Conservation (phyloP, 1,140 invertebrate genomes). For the Goniozus legneri region DNA sequence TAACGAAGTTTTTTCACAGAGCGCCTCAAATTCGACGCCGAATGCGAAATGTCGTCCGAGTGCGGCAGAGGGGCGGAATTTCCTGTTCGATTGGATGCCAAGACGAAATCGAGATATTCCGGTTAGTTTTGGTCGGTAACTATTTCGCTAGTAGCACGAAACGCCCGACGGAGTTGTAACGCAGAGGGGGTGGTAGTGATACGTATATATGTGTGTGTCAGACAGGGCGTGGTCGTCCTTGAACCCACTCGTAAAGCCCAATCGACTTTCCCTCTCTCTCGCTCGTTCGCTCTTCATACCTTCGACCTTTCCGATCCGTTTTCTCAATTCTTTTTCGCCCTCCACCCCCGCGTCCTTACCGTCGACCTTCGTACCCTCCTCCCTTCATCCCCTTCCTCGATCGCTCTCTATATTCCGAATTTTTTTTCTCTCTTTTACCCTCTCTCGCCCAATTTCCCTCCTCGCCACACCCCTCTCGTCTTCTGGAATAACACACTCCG, state of each 20-base stretch:
- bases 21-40: too few relatives aligned
- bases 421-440: not conserved
- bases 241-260: slow-evolving; percentile 35
- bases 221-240: slow-evolving; percentile 54
- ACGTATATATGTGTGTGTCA: too few relatives aligned
- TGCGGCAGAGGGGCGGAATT: too few relatives aligned
- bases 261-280: slow-evolving; percentile 6
- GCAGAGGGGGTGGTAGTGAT: slow-evolving; percentile 21
- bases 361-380: slow-evolving; percentile 14
- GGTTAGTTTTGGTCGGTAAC: too few relatives aligned
- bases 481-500: too few relatives aligned
- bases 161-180: slow-evolving; percentile 15
- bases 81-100: too few relatives aligned
- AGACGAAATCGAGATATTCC: too few relatives aligned
- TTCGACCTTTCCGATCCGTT: not conserved
- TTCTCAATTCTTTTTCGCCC: not conserved
- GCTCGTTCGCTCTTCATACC: not conserved
- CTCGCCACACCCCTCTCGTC: not conserved
- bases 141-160: not conserved
- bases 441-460: not conserved
- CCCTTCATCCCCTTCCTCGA: slow-evolving; percentile 6
- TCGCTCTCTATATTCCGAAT: slow-evolving; percentile 13
- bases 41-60: too few relatives aligned
- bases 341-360: slow-evolving; percentile 13
- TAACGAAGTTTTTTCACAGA: too few relatives aligned